These are phyloP conservation scores for Idaea dimidiata DNA, from an alignment of 2,888 invertebrate species.

Conservation along the genomic window DNA sequence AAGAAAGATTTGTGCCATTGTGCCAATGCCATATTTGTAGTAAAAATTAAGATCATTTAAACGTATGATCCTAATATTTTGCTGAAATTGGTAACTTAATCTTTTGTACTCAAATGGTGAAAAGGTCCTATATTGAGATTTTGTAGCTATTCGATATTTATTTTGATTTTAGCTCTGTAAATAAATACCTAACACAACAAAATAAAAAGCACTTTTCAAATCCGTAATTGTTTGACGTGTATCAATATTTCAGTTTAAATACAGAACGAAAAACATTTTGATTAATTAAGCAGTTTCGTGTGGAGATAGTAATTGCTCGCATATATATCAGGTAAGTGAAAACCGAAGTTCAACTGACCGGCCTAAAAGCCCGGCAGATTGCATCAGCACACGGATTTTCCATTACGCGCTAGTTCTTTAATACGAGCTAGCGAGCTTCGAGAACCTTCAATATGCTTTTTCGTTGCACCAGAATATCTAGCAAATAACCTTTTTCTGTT, in stretches of 20 bases:
- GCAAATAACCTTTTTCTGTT: not conserved
- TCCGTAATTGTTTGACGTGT: not conserved
- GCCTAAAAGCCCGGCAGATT: slow-evolving; percentile 74
- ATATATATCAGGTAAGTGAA: slow-evolving; percentile 60
- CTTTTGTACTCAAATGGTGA: no score
- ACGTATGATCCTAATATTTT: no score
- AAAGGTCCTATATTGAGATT: no score
- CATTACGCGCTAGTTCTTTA: slow-evolving; percentile 64
- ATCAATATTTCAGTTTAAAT: slow-evolving; percentile 3
- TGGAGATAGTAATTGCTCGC: slow-evolving; percentile 55
- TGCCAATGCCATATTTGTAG: no score
- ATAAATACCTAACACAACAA: no score
- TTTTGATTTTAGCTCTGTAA: no score
- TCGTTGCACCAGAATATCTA: slow-evolving; percentile 4
- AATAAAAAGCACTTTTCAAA: no score
- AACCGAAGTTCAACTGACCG: slow-evolving; percentile 55
- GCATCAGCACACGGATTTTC: slow-evolving; percentile 77
- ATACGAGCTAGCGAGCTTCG: slow-evolving; percentile 40
- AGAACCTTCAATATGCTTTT: slow-evolving; percentile 38
- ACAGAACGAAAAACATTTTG: slow-evolving; percentile 6
- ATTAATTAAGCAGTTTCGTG: slow-evolving; percentile 38
- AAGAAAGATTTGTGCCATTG: no score
- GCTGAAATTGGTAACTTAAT: no score
- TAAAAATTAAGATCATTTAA: no score
- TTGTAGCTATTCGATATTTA: no score